Conservation (phyloP, 2,888 invertebrate species). For the Cyclophora punctaria region DNA sequence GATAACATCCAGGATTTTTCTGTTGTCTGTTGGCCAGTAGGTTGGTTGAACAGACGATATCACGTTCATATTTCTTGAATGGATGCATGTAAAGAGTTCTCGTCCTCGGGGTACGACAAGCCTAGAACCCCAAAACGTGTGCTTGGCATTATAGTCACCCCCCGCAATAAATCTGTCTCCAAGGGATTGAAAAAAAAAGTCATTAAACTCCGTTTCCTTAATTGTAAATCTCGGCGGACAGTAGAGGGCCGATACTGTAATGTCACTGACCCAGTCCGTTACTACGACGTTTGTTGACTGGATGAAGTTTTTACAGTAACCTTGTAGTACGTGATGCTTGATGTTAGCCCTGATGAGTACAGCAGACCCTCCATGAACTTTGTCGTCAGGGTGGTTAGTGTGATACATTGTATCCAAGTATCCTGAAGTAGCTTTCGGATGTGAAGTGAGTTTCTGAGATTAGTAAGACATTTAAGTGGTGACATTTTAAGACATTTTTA, state of each 20-base stretch:
- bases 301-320: slow-evolving; percentile 3
- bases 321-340: slow-evolving; percentile 7
- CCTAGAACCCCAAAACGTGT: slow-evolving; percentile 8
- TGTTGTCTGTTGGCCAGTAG: slow-evolving; percentile 1
- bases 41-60: slow-evolving; percentile 6
- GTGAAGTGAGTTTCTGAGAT: slow-evolving; percentile 20
- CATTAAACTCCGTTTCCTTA: neutral
- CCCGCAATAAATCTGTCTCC: slow-evolving; percentile 3
- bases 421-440: slow-evolving; percentile 5
- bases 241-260: slow-evolving; percentile 10
- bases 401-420: slow-evolving; percentile 15
- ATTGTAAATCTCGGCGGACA: no score
- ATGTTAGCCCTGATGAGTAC: slow-evolving; percentile 12
- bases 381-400: slow-evolving; percentile 22
- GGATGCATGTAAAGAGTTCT: slow-evolving; percentile 10
- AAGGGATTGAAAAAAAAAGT: slow-evolving; percentile 1
- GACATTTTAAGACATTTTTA: no score
- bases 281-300: slow-evolving; percentile 12
- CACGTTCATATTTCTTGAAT: slow-evolving; percentile 4
- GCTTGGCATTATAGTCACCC: slow-evolving; percentile 17
- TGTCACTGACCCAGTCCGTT: slow-evolving; percentile 1
- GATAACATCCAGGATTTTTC: slow-evolving; percentile 2
- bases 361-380: slow-evolving; percentile 17
- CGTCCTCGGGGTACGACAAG: slow-evolving; percentile 14
- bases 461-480: slow-evolving; percentile 17